Base-by-base conservation (phyloP, 2,888 invertebrate genomes). In the Noctua comes region DNA sequence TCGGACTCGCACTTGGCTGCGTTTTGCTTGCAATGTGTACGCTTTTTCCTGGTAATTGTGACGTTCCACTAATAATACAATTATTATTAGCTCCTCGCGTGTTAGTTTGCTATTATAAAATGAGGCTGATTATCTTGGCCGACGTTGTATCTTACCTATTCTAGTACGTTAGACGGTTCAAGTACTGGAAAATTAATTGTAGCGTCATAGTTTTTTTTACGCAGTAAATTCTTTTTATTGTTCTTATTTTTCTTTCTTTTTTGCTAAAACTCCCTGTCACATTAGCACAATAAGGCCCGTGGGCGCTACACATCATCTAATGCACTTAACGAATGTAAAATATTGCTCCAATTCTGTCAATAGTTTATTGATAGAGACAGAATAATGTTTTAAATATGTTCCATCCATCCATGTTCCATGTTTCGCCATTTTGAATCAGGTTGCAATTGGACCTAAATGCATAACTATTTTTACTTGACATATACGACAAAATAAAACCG, bases 1-100 rank as follows among this genome's bases (percentile, higher is more conserved):
- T 62, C 21, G 21, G 31, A 62, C 40, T 65, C 40, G 3, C 40
- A 40, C 40, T n/a, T 65, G 16, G 16, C 43, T 16, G 40, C 3
- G 16, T 85, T 89, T 87, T 83, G 82, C 80, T 83, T 88, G 88
- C 90, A 91, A 92, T 54, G 43, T 80, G 80, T 80, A 82, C 84
- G 80, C 78, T 73, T 91, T 93, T 94, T 92, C 91, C 91, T 91
- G 86, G 90, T 91, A 59, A 92, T 92, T 92, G 90, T 94, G 92
- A 93, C 92, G 93, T 92, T 84, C 88, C 68, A 70, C 83, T 89
- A 83, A 85, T 86, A 82, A 85, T 77, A 89, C 89, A 92, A 92
- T 93, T 91, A 92, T 93, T 91, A 90, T 87, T 88, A 79, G 66
- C 81, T 76, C 74, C 81, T 92, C 88, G 93, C 92, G 90, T 93